These are phyloP conservation scores for Hesperia comma DNA, from an alignment of 2,888 invertebrate genomes.

Conservation along the genomic window DNA sequence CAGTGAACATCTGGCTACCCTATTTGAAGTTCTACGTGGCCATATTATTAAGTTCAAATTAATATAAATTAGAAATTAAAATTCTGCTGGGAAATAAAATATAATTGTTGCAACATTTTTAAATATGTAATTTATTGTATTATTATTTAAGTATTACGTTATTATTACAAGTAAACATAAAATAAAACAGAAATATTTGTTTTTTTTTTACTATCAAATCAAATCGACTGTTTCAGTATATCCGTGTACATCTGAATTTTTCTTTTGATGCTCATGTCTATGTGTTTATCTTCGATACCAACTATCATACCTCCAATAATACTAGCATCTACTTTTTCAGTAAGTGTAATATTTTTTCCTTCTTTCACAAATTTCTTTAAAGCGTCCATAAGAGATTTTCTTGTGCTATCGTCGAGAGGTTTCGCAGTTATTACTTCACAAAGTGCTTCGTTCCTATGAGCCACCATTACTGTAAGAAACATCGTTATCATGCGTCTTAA, in stretches of 20 bases:
- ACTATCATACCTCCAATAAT: constrained; percentile 72
- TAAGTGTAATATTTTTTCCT: constrained; percentile 63
- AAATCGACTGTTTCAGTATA: constrained; percentile 60
- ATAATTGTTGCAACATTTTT: neutral
- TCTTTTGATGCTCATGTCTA: constrained; percentile 68
- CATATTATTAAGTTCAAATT: constrained; percentile 52
- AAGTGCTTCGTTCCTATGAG: constrained; percentile 68
- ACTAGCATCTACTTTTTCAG: constrained; percentile 64
- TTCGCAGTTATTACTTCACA: constrained; percentile 74
- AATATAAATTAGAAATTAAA: constrained; percentile 4
- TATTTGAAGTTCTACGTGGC: constrained; percentile 60
- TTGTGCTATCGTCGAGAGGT: constrained; percentile 56
- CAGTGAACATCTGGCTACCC: constrained; percentile 56
- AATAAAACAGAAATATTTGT: constrained; percentile 7
- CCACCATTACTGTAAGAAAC: constrained; percentile 67
- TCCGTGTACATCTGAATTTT: constrained; percentile 69
- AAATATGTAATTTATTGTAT: constrained; percentile 38
- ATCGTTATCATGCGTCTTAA: constrained; percentile 63
- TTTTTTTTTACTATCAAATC: constrained; percentile 31
- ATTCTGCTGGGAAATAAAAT: neutral
- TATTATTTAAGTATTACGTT: constrained; percentile 20
- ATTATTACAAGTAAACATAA: constrained; percentile 10
- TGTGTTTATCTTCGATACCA: constrained; percentile 71
- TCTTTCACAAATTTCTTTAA: constrained; percentile 61
- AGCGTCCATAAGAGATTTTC: constrained; percentile 56